These are phyloP conservation scores for Dicranocentrus wangi DNA, from an alignment of 2,888 invertebrate species.

Conservation along the genomic window DNA sequence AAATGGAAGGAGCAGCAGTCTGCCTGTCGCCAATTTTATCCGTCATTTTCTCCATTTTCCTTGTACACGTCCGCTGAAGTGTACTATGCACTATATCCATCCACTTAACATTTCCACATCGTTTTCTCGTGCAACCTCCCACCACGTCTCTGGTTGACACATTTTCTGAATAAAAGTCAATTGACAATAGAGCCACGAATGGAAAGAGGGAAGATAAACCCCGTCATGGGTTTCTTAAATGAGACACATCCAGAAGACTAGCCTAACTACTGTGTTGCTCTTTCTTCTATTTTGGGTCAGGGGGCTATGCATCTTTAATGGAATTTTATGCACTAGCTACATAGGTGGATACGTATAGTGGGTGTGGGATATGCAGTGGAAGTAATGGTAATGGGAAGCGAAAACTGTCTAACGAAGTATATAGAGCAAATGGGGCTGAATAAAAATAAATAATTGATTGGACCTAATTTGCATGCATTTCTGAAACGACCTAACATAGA, in stretches of 20 bases:
- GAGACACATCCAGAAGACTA: too few species aligned
- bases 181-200: slow-evolving; percentile 31
- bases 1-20: neutral
- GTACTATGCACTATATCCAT: neutral
- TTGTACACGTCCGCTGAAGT: neutral
- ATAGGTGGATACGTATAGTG: too few species aligned
- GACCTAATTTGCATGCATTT: slow-evolving; percentile 67
- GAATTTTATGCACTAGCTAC: too few species aligned
- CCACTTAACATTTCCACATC: neutral
- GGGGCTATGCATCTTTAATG: slow-evolving; percentile 25
- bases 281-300: neutral
- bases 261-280: too few species aligned
- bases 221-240: too few species aligned
- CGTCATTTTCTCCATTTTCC: neutral
- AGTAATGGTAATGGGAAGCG: neutral
- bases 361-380: neutral
- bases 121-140: neutral
- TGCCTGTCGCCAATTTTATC: slow-evolving; percentile 10
- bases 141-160: slow-evolving; percentile 20
- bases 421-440: neutral
- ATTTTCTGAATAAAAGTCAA: slow-evolving; percentile 43
- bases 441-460: slow-evolving; percentile 69
- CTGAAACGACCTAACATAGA: slow-evolving; percentile 9
- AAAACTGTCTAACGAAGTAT: neutral
- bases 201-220: too few species aligned